phyloP scores from a whole-genome alignment of 1,140 invertebrate genomes.

The Drosophila arizonae region DNA sequence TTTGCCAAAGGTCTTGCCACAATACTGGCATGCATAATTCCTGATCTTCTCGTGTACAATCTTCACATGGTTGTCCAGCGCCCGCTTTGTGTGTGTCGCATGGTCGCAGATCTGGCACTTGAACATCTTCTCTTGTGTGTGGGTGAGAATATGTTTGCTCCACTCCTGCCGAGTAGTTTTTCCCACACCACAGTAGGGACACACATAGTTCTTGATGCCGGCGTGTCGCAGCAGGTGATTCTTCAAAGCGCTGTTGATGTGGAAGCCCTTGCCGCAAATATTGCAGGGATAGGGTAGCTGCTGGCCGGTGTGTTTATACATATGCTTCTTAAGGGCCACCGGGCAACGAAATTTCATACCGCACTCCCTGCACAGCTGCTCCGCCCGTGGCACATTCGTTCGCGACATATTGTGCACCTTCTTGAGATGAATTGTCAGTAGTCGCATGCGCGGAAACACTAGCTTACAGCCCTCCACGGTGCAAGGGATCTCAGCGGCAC shows the following conservation, averaged over 20 bases:
- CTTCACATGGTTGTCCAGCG: conserved; percentile 70
- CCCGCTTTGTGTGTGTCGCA: conserved; percentile 74
- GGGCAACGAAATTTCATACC: conserved; percentile 72
- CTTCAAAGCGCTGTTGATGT: conserved; percentile 72
- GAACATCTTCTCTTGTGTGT: conserved; percentile 79
- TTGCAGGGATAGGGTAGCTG: conserved; percentile 85
- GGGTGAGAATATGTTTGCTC: conserved; percentile 75
- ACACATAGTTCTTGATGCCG: conserved; percentile 80
- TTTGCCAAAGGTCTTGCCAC: conserved; percentile 79
- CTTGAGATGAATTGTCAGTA: conserved; percentile 75
- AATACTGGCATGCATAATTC: conserved; percentile 76
- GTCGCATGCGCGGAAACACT: conserved; percentile 65
- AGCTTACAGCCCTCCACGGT: conserved; percentile 60
- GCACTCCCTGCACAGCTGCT: conserved; percentile 67
- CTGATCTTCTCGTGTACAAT: conserved; percentile 78
- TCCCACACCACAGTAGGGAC: conserved; percentile 78
- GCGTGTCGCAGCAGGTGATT: conserved; percentile 77
- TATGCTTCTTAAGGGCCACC: conserved; percentile 83
- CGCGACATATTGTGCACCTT: conserved; percentile 72
- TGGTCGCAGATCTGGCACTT: conserved; percentile 71
- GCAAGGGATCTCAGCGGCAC: conserved; percentile 58
- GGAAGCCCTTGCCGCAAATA: conserved; percentile 83
- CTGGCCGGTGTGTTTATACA: conserved; percentile 84
- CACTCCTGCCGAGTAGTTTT: conserved; percentile 79
- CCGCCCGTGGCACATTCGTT: conserved; percentile 40